Evolutionary conservation across 2,888 invertebrate species (phyloP).

Genomic region (Mechanitis mazaeus): DNA sequence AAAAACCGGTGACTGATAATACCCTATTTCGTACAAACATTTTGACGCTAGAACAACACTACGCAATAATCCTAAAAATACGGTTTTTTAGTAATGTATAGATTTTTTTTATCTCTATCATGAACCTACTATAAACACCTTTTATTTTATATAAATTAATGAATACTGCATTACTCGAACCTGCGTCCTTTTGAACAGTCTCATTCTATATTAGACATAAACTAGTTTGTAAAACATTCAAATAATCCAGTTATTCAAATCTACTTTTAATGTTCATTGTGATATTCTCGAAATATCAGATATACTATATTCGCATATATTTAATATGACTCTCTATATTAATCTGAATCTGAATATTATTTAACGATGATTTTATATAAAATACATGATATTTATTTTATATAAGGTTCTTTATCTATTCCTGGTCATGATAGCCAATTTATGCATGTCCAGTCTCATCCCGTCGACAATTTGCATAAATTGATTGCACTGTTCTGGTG

Average conservation of each 20-base stretch:
- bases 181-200: no score
- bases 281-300: no score
- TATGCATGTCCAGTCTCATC: constrained; percentile 48
- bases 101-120: no score
- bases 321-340: no score
- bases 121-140: no score
- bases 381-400: constrained; percentile 15
- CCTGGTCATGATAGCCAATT: constrained; percentile 36
- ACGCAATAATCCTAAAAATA: constrained; percentile 17
- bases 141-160: no score
- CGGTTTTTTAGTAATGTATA: no score
- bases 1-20: constrained; percentile 50
- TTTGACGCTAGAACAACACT: constrained; percentile 25
- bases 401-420: constrained; percentile 14
- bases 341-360: no score
- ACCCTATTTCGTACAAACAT: constrained; percentile 33
- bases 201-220: no score
- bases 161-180: no score
- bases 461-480: constrained; percentile 72
- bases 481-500: constrained; percentile 58
- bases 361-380: constrained; percentile 13
- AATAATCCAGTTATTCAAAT: background rate
- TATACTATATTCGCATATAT: no score
- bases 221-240: no score
- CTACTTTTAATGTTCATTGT: background rate